Evolutionary conservation across 2,797 vertebrate species (phyloP), one percentile per base, ranked within the genome.

Genomic region (Cryptoblepharus egeriae): DNA sequence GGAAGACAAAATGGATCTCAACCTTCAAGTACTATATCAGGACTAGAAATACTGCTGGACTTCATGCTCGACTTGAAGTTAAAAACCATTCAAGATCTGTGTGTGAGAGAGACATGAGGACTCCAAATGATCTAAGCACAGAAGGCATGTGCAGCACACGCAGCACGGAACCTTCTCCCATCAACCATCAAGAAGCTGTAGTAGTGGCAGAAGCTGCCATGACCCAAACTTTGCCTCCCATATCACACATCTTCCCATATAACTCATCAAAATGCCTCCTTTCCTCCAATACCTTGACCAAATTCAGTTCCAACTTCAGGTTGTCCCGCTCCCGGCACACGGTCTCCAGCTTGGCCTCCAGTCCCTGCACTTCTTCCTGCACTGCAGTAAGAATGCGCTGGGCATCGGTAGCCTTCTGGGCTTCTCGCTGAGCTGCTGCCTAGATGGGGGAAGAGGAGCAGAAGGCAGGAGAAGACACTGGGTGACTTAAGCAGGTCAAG

Each of bases 241-340:
- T 18, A 13, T 13, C 7, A 20, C 28, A 9, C 15, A 1, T 10
- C 12, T 72, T 63, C 49, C 28, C 5, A 24, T 9, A 4, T 26
- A 8, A 63, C 78, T 20, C 64, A 55, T 45, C 58, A 6, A 42
- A 42, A 42, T 42, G 39, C 39, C 64, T 32, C 16, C 64, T 20
- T 8, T 8, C 32, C 65, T 15, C 18, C 3, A 2, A 15, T 67
- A 84, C 82, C 82, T 79, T 79, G 4, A 68, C 12, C 88, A 97
- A 79, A 63, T 92, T 95, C 85, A 93, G 93, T 42, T 96, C 95
- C 93, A 95, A 93, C 71, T 94, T 94, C 82, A 94, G 82, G 0
- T 90, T 76, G 0, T 96, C 96, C 76, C 93, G 92, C 83, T 96
- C 96, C 26, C 94, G 88, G 79, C 89, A 91, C 1, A 83, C 90